phyloP scores from a whole-genome alignment of 2,113 vertebrate species.

The Arenaria interpres region DNA sequence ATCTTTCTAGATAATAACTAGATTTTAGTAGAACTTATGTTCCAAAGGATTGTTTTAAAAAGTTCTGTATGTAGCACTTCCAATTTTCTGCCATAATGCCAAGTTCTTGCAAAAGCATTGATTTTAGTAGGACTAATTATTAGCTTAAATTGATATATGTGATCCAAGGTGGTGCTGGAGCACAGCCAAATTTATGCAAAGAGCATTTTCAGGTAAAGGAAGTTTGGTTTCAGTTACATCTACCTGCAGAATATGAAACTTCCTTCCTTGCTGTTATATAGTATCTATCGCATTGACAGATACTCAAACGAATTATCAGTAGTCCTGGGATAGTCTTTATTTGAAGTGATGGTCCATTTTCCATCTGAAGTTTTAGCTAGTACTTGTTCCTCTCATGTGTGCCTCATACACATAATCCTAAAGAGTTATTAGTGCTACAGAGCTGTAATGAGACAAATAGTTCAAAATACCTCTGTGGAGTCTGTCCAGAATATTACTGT shows the following conservation, averaged over 20 bases:
- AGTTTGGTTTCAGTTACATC: neutral
- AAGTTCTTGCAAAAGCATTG: neutral
- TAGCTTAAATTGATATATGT: neutral
- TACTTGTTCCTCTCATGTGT: neutral
- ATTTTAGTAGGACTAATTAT: neutral
- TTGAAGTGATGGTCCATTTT: neutral
- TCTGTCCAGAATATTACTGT: neutral
- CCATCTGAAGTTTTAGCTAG: neutral
- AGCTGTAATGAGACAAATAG: neutral
- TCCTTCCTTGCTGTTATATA: neutral
- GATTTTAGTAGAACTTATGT: neutral
- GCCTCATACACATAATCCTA: neutral
- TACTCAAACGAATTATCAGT: neutral
- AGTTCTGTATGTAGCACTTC: neutral
- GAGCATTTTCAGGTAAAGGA: neutral
- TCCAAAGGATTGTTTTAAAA: neutral
- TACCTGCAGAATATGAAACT: neutral
- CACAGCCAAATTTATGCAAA: neutral
- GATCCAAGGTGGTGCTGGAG: neutral
- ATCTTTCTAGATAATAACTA: neutral
- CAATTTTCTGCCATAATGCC: neutral
- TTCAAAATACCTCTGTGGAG: neutral
- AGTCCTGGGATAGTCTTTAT: neutral
- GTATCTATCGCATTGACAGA: neutral
- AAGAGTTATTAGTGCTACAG: neutral